Evolutionary conservation across 2,797 vertebrate species (phyloP).

Genomic region (Leptodactylus fallax): DNA sequence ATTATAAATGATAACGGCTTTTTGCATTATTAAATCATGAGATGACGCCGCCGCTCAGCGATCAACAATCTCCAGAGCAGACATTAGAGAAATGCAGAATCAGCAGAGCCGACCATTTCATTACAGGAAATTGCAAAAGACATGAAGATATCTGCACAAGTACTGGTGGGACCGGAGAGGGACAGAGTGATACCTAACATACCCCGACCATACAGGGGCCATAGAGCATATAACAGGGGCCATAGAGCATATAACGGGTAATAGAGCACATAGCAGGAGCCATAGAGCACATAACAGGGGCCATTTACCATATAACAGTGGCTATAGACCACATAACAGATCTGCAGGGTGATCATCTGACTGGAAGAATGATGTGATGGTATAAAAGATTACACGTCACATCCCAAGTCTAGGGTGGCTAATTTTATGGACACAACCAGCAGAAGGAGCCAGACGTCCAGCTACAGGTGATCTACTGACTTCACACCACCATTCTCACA

Average conservation of each 20-base stretch:
- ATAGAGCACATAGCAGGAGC: no score
- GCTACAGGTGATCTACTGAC: no score
- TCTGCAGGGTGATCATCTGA: no score
- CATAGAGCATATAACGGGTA: background rate
- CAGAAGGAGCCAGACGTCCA: no score
- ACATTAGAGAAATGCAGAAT: constrained; percentile 17
- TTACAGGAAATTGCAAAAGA: background rate
- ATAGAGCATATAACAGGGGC: background rate
- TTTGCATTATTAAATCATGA: constrained; percentile 21
- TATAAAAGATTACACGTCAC: no score
- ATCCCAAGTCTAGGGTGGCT: no score
- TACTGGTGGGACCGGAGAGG: background rate
- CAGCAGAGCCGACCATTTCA: constrained; percentile 26
- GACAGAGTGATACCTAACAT: background rate
- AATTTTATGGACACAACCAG: no score
- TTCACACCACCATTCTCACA: no score
- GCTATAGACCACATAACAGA: no score
- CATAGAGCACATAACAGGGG: no score
- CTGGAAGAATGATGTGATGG: no score
- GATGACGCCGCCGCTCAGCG: background rate
- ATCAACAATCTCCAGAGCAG: constrained; percentile 17
- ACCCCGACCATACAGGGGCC: background rate
- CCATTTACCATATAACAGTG: no score
- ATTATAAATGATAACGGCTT: constrained; percentile 5
- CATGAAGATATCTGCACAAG: background rate